Base-by-base conservation (phyloP, 2,113 vertebrate genomes). In the Tupaia tana region DNA sequence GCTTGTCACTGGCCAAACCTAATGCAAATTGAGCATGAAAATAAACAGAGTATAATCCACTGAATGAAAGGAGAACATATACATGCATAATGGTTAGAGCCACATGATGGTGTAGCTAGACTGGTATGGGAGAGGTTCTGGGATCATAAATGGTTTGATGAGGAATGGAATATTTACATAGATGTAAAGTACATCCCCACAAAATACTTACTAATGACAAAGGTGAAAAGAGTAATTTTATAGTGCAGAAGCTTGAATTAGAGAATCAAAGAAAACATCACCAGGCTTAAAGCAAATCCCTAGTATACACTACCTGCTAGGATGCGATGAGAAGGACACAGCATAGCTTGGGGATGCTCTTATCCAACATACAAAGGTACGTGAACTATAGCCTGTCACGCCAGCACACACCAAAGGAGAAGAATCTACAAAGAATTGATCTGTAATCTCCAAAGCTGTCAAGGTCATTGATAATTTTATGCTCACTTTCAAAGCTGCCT, bases 221-320 rank as follows among this genome's bases (percentile, higher is more conserved):
- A 89, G 27, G 13, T 43, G 27, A 43, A 56, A 78, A 56, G 29
- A 24, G 19, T 52, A 56, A 29, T 27, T 67, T 67, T 7, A 14
- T 9, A 15, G 43, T 24, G 18, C 27, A 56, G 12, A 24, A 12
- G 22, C 12, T 29, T 24, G 43, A 31, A 56, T 56, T 13, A 78
- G 64, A 63, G 52, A 64, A 25, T 79, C 61, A 12, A 9, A 16
- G 22, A 18, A 3, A n/a, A 69, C 29, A 15, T 67, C 52, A 20
- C 13, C 70, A 7, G 25, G 13, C 10, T 34, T 14, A 12, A 18
- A 67, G 61, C n/a, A 54, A 52, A 52, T 43, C 56, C 27, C 43
- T 20, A 15, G 31, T 24, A 3, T 1, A 7, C 0, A 1, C 22
- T 7, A 9, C 16, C 52, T 15, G 15, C 5, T 29, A 9, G 66